Evolutionary conservation across 2,888 invertebrate genomes (phyloP), one percentile per base, ranked within the genome.

Genomic region (Cyclophora albipunctata): DNA sequence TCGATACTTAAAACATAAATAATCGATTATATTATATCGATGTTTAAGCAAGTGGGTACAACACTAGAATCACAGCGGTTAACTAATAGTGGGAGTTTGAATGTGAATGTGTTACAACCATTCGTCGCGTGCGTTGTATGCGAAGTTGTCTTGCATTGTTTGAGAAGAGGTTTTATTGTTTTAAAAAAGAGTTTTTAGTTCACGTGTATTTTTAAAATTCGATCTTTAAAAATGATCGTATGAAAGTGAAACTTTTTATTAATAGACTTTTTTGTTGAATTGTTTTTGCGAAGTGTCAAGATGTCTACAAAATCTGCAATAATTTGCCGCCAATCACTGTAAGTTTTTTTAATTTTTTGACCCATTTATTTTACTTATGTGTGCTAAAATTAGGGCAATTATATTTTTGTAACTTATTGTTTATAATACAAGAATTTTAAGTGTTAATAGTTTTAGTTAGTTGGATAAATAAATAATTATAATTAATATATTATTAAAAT

Each of bases 291-390:
- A 62, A 54, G 56, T 53, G 46, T 57, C 35, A 46, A 56, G 48
- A 78, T 78, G 77, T 20, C 20, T 20, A 65, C 75, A 47, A 78
- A 76, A 55, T 58, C 76, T 7, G 62, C 71, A 5, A 50, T 73
- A 45, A 51, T 78, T 42, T 58, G 77, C 47, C 77, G 77, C 6
- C 74, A 77, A 59, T 63, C 73, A 0, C 44, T 78, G 77, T 78
- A 58, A 83, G 83, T 78, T 58, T 54, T 54, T 48, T 50, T 52
- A 50, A 43, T 48, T 40, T 45, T 55, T 50, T 34, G 2, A 37
- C 3, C 40, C 42, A 6, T 33, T 34, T 47, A 45, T 3, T 46
- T 5, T 40, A 43, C 46, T 45, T 45, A 5, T 33, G 3, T 3
- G 4, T 7, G 3, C 2, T 40, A 3, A 7, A 40, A 3, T 1